phyloP scores from a whole-genome alignment of 2,113 vertebrate genomes.

The Acanthisitta chloris region DNA sequence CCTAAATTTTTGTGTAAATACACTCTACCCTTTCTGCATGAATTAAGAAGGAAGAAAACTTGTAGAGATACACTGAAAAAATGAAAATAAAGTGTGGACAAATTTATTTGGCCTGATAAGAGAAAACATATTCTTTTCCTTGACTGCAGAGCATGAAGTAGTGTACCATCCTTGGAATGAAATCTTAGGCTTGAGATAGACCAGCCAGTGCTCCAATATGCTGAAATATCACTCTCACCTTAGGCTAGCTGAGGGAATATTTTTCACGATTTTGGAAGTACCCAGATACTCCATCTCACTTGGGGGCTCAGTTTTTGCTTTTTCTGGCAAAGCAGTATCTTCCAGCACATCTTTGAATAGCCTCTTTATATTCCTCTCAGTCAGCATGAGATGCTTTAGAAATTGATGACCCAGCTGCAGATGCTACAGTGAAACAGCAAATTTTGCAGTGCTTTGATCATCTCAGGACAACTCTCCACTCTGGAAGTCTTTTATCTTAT shows the following conservation, averaged over 20 bases:
- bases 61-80: background rate
- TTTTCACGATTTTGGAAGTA: background rate
- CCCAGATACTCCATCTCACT: background rate
- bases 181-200: background rate
- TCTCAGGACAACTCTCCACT: background rate
- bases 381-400: background rate
- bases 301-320: background rate
- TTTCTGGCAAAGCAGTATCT: background rate
- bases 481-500: background rate
- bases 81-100: background rate
- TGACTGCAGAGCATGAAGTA: background rate
- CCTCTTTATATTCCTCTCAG: background rate
- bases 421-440: slow-evolving; percentile 1
- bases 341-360: background rate
- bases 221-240: background rate
- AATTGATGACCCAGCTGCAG: background rate
- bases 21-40: background rate
- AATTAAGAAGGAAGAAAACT: background rate
- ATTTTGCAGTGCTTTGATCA: slow-evolving; percentile 11
- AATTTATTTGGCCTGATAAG: background rate
- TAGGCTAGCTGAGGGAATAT: background rate
- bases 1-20: background rate
- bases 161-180: background rate
- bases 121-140: background rate
- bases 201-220: background rate